Base-by-base conservation (phyloP, 2,797 vertebrate genomes). In the Rhinophrynus dorsalis region DNA sequence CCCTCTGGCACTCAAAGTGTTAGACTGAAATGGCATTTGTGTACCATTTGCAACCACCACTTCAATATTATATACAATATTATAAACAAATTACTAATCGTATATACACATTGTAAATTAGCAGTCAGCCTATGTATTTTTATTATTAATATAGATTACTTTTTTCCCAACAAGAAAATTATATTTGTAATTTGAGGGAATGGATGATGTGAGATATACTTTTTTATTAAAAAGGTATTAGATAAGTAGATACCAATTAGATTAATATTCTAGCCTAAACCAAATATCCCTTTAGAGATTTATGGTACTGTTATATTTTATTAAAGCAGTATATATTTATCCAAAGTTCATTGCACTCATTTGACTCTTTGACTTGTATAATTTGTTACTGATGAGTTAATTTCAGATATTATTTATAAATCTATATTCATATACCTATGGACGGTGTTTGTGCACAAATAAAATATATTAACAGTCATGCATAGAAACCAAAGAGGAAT, bases 181-280 rank as follows among this genome's bases (percentile, higher is more conserved):
- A 59, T 73, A 73, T 66, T 73, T 72, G 44, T 72, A 64, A 56
- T 21, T 50, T 42, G 37, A 59, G 20, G 15, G 17, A 51, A 42
- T 26, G 9, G 8, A 26, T 26, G 15, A 27, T 44, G 13, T 45
- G 26, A 50, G 47, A 68, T 68, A 40, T 68, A 68, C 38, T 63
- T 71, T 71, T 56, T 58, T 45, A 27, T 48, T 37, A 72, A 57
- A 21, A 26, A 26, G 6, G 29, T 26, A 27, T 37, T 24, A 56
- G 18, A 35, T 2, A 24, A n/a, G 29, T 52, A 52, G 23, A 52
- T 17, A 59, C 2, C 13, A 72, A 38, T 32, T 29, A 58, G 15
- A 52, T 47, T 29, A 20, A 58, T 32, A 42, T 44, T 59, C 33
- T 52, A 60, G 30, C 21, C 32, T 44, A 35, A 51, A 21, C 10